Percentiles rank a stretch among this genome's conserved stretches.
Evolutionary conservation across 2,113 vertebrate genomes (phyloP).

Genomic region (Trematocara macrostoma): DNA sequence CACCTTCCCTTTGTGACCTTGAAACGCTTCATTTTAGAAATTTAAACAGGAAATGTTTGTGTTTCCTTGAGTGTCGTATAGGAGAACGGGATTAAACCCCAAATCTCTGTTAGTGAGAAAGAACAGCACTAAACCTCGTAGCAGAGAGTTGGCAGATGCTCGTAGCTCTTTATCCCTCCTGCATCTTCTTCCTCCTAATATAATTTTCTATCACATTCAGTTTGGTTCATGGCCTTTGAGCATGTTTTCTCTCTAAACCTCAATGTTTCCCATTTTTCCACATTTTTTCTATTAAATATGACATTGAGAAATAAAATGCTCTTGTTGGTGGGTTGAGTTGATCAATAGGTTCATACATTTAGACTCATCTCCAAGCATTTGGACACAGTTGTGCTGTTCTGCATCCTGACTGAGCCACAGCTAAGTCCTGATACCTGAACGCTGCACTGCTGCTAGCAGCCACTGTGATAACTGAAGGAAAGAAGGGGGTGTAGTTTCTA

Average conservation of each 20-base stretch:
- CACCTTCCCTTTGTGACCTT: conserved; percentile 3
- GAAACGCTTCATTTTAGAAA: conserved; percentile 19
- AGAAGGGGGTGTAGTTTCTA: neutral
- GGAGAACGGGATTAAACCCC: conserved; percentile 7
- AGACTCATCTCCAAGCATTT: neutral
- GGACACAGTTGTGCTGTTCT: neutral
- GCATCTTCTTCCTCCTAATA: neutral
- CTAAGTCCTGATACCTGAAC: neutral
- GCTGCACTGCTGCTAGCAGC: neutral
- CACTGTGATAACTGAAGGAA: neutral
- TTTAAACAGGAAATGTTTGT: conserved; percentile 4
- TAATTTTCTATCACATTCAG: neutral
- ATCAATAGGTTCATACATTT: neutral
- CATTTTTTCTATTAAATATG: conserved; percentile 7
- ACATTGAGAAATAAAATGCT: conserved; percentile 13
- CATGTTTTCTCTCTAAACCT: neutral
- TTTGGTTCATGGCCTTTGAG: neutral
- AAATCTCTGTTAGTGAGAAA: neutral
- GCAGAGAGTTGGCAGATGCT: conserved; percentile 13
- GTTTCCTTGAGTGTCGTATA: conserved; percentile 28
- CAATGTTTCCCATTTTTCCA: neutral
- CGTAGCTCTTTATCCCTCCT: neutral
- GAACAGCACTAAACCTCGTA: conserved; percentile 34
- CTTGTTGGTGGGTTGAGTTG: neutral
- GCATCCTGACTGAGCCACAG: neutral